Evolutionary conservation across 1,140 invertebrate species (phyloP), one percentile per base, ranked within the genome.

Genomic region (Drosophila kikkawai): DNA sequence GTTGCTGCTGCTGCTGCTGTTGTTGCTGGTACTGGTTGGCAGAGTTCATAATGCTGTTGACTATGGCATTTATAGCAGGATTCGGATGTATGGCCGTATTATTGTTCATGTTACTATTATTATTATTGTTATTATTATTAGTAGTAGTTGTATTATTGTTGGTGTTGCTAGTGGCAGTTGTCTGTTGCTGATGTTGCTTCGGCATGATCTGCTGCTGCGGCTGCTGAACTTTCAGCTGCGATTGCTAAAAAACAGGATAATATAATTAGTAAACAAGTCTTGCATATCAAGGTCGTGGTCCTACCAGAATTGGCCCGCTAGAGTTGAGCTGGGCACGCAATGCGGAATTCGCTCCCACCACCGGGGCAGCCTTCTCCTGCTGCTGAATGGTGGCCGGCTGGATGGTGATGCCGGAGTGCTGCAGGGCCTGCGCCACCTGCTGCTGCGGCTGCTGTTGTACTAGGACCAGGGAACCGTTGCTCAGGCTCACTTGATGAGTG

Each of bases 31-130:
- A 96, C 84, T 96, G 95, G 92, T 96, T 96, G 41, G 95, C 95
- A 37, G 95, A 96, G 92, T 96, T 96, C 95, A 96, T 96, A 12
- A 97, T 94, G 87, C 96, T 96, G 68, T 95, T 96, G 47, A 96
- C 95, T 73, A 97, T 94, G 67, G 96, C 96, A 91, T 94, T 96
- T 75, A 96, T 96, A 53, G 95, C 96, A 34, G 96, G 94, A 91
- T 96, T 96, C n/a, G 95, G 94, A 79, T 95, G 93, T 63, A 95
- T 94, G 82, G 95, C 95, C 60, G 94, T 94, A 36, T 94, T 92
- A 34, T 71, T 85, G 50, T 77, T 85, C 15, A 93, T 93, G 37
- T 94, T 93, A 47, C 56, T 75, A 22, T 70, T 76, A 48, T 56
- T 73, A 51, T 65, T 67, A 15, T 80, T 80, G 36, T 55, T 82